These are phyloP conservation scores for Triplophysa tibetana DNA, from an alignment of 2,113 vertebrate genomes.

Conservation along the genomic window DNA sequence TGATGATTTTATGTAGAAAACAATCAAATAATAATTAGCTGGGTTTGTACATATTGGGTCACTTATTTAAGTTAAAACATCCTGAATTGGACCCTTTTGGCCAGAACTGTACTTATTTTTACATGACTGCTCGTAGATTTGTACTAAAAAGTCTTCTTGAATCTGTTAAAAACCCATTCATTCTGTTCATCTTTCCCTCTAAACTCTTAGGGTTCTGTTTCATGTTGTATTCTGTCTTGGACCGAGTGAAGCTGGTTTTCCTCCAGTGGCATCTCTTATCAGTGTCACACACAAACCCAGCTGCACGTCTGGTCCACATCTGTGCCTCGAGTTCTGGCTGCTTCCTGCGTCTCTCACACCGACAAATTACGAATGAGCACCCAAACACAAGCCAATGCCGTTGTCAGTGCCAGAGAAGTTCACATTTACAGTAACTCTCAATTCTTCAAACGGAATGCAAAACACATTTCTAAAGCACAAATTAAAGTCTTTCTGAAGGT, in stretches of 20 bases:
- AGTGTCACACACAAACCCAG: constrained; percentile 30
- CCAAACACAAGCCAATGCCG: neutral
- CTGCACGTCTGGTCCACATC: neutral
- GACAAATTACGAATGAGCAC: constrained; percentile 1
- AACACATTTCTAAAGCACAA: constrained; percentile 5
- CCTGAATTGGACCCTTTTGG: too few species aligned
- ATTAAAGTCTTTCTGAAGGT: neutral
- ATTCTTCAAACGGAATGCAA: neutral
- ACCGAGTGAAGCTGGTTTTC: constrained; percentile 6
- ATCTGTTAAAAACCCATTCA: too few species aligned
- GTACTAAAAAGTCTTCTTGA: neutral
- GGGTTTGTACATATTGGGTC: too few species aligned
- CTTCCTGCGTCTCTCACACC: neutral
- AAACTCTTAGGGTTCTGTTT: neutral
- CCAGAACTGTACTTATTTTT: too few species aligned
- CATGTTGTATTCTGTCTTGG: neutral
- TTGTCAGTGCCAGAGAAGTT: neutral
- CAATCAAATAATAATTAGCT: too few species aligned
- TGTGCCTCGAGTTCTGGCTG: constrained; percentile 14
- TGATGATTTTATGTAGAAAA: too few species aligned
- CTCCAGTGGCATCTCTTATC: constrained; percentile 31
- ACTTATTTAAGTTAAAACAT: too few species aligned
- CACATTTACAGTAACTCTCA: neutral
- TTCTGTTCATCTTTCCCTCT: neutral
- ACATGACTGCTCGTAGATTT: neutral